A percentile compares a stretch with the other conserved stretches of the same genome.
Conservation (phyloP, 2,888 invertebrate genomes). For the Tricholauxania praeusta region DNA sequence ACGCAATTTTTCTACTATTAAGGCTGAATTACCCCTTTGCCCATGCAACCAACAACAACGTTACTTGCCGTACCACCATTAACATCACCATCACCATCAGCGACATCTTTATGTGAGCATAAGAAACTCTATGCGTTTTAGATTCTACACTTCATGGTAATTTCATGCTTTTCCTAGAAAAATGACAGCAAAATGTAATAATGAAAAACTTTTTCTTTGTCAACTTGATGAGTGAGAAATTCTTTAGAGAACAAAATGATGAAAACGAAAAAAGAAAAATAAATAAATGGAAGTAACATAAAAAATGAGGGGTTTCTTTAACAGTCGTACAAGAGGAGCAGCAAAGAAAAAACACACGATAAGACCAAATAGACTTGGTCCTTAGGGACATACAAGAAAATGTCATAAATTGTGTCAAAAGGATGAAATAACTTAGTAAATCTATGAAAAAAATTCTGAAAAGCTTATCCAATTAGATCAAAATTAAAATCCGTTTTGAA, state of each 20-base stretch:
- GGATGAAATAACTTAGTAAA: too few relatives aligned
- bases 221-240: slow-evolving; percentile 64
- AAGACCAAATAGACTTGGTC: neutral
- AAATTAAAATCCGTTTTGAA: too few relatives aligned
- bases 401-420: too few relatives aligned
- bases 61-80: too few relatives aligned
- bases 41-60: too few relatives aligned
- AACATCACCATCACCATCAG: neutral
- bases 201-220: slow-evolving; percentile 65
- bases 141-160: slow-evolving; percentile 47
- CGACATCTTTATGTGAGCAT: slow-evolving; percentile 35
- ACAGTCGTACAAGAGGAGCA: neutral
- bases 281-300: slow-evolving; percentile 15
- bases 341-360: neutral
- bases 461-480: too few relatives aligned
- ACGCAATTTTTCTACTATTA: slow-evolving; percentile 26
- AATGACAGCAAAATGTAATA: slow-evolving; percentile 65
- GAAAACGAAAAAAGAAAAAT: slow-evolving; percentile 12
- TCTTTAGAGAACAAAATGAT: slow-evolving; percentile 23
- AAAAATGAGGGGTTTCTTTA: slow-evolving; percentile 27
- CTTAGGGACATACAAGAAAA: too few relatives aligned
- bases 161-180: slow-evolving; percentile 57
- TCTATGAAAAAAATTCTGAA: too few relatives aligned
- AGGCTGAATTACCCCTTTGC: neutral
- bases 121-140: slow-evolving; percentile 37